Evolutionary conservation across 2,797 vertebrate species (phyloP).

Genomic region (Naso thynnoides): DNA sequence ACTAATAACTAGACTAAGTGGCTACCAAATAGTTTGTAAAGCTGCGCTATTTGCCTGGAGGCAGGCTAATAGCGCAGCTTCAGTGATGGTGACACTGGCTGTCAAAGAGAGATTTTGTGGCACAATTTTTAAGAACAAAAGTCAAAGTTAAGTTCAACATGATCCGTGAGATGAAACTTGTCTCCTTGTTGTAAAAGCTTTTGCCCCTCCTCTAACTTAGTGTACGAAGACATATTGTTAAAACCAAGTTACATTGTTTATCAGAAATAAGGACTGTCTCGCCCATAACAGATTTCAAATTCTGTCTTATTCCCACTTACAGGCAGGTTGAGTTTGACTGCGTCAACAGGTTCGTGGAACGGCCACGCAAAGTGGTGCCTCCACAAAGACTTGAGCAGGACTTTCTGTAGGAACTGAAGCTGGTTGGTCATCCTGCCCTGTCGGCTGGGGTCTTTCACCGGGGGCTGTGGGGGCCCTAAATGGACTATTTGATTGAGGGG

Average conservation of each 20-base stretch:
- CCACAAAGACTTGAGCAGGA: constrained; percentile 93
- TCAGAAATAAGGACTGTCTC: neutral
- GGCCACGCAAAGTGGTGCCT: constrained; percentile 97
- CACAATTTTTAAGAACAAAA: too few relatives aligned
- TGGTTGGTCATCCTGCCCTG: constrained; percentile 93
- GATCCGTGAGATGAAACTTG: too few relatives aligned
- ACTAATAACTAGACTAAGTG: neutral
- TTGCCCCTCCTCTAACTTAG: too few relatives aligned
- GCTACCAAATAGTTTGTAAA: neutral
- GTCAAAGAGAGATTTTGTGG: too few relatives aligned
- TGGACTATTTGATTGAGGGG: constrained; percentile 77
- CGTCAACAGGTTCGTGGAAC: constrained; percentile 94
- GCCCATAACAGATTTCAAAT: neutral
- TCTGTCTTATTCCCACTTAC: constrained; percentile 77
- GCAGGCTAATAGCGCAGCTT: too few relatives aligned
- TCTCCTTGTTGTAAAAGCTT: too few relatives aligned
- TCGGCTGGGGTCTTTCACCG: constrained; percentile 88
- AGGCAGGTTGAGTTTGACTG: constrained; percentile 89
- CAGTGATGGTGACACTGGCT: too few relatives aligned
- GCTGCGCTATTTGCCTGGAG: neutral
- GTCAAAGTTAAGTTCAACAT: too few relatives aligned
- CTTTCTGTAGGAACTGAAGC: constrained; percentile 94
- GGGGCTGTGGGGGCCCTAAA: constrained; percentile 82
- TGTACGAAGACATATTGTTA: too few relatives aligned
- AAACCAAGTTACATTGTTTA: too few relatives aligned